Conservation (phyloP, 2,888 invertebrate genomes). For the Ennomos fuscantarius region DNA sequence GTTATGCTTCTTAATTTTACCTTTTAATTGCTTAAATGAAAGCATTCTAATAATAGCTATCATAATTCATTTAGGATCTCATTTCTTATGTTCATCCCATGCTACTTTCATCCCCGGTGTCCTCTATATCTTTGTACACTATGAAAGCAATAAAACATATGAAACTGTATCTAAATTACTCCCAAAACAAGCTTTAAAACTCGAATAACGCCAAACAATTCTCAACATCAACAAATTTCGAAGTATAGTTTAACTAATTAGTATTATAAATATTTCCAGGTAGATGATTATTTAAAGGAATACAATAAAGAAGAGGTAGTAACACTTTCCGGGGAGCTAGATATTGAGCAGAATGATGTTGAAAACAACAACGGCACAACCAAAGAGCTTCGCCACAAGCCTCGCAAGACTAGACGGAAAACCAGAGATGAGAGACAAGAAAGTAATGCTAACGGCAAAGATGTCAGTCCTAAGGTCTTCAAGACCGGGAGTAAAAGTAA, state of each 20-base stretch:
- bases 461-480: conserved; percentile 81
- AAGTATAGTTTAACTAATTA: too few species aligned
- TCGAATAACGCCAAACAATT: background rate
- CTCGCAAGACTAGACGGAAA: conserved; percentile 75
- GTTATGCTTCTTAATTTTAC: background rate
- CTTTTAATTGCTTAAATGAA: background rate
- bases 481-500: conserved; percentile 69
- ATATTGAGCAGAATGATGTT: conserved; percentile 77
- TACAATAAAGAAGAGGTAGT: conserved; percentile 81
- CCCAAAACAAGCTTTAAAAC: background rate
- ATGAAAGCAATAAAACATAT: too few species aligned
- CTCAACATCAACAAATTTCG: too few species aligned
- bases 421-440: conserved; percentile 73
- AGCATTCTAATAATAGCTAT: too few species aligned
- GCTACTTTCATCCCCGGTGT: too few species aligned
- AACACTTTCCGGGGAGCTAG: conserved; percentile 79
- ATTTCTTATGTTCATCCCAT: too few species aligned
- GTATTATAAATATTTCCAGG: conserved; percentile 50
- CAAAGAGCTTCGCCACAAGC: conserved; percentile 73
- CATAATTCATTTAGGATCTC: too few species aligned
- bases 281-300: conserved; percentile 81
- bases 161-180: too few species aligned
- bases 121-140: too few species aligned
- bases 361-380: conserved; percentile 75
- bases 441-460: conserved; percentile 64